Base-by-base conservation (phyloP, 2,888 invertebrate species). In the Caradrina kadenii region DNA sequence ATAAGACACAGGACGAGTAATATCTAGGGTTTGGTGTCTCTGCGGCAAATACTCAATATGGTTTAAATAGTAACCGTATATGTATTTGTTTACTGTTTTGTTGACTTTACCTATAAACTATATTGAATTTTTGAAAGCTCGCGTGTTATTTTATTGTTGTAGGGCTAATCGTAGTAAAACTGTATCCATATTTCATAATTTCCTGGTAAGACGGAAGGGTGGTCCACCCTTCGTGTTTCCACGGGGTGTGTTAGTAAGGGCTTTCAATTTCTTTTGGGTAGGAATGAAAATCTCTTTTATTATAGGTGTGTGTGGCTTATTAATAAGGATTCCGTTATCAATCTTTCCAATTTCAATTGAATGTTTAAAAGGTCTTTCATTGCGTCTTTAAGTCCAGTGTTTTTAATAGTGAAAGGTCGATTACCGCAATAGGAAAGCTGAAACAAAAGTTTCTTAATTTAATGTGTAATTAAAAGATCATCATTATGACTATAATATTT, bases 131-230 rank as follows among this genome's bases (percentile, higher is more conserved):
- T 67, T 55, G 3, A 48, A 64, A 50, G 63, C n/a, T 74, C n/a
- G 82, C 82, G 80, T 84, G 82, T 61, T 45, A 10, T 54, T n/a
- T 13, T n/a, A 61, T 68, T 64, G 31, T 79, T 76, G 55, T 55
- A 22, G 1, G 45, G 50, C 63, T 80, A 84, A 82, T 73, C 64
- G 70, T 5, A 50, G 61, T 76, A 68, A 67, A 82, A 80, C 55
- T 63, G 63, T 64, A 31, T 73, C 58, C 74, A 82, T 84, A 82
- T 73, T 77, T 84, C 62, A 84, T 77, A 55, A 80, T 84, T 77
- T 84, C 81, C 80, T 66, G 69, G 58, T 66, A 64, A 54, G 76
- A 59, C 50, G 45, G 11, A 49, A 62, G 72, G 80, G 80, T 58
- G 59, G 69, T 61, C 64, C 53, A 67, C 83, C 80, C 70, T 59